A percentile compares a stretch with the other conserved stretches of the same genome.
These are phyloP conservation scores for Drosophila hawaiiensis DNA, from an alignment of 2,888 invertebrate genomes.

Conservation along the genomic window DNA sequence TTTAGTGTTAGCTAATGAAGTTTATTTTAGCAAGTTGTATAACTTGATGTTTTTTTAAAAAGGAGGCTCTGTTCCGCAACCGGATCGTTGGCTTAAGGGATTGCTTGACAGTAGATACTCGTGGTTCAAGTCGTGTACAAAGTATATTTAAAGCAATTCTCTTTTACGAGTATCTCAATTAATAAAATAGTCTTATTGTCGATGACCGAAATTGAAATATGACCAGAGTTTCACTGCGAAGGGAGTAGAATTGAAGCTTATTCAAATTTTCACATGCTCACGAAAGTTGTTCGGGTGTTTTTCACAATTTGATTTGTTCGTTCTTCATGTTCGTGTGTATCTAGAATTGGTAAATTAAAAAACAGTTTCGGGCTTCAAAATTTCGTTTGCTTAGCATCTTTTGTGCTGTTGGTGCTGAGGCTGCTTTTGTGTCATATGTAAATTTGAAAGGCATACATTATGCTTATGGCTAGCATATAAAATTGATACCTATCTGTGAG, in stretches of 20 bases:
- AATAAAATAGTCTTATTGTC: neutral
- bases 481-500: constrained; percentile 45
- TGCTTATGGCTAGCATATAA: constrained; percentile 21
- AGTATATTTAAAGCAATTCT: neutral
- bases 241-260: neutral
- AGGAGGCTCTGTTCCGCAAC: neutral
- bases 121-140: neutral
- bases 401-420: constrained; percentile 23
- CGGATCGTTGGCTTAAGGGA: no score
- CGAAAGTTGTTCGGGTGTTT: constrained; percentile 16
- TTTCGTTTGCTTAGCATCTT: constrained; percentile 46
- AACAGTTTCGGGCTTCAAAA: constrained; percentile 56
- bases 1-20: neutral
- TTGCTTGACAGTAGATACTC: neutral
- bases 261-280: neutral
- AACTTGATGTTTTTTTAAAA: neutral
- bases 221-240: no score
- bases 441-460: constrained; percentile 59
- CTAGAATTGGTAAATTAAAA: constrained; percentile 21
- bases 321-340: constrained; percentile 2
- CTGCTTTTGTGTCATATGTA: constrained; percentile 65
- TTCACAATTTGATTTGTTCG: constrained; percentile 6
- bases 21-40: neutral
- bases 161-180: neutral
- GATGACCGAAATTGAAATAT: neutral